phyloP scores from a whole-genome alignment of 1,140 invertebrate genomes.

The Sycophaga agraensis region DNA sequence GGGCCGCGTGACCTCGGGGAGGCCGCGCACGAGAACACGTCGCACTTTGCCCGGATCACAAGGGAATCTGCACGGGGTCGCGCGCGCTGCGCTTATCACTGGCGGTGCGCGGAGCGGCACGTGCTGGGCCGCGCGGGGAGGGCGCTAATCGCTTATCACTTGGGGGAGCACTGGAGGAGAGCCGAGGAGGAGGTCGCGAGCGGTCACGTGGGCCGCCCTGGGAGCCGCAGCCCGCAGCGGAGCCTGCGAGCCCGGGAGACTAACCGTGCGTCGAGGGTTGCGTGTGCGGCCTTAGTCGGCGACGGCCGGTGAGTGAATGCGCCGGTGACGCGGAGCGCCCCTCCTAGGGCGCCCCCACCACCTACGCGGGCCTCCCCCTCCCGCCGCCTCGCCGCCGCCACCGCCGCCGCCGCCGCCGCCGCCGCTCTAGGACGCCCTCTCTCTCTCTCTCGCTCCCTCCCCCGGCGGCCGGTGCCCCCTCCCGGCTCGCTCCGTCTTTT shows the following conservation, averaged over 20 bases:
- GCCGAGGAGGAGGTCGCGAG: too few species aligned
- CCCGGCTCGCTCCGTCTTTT: conserved; percentile 32
- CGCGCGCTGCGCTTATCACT: too few species aligned
- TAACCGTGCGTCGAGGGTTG: conserved; percentile 45
- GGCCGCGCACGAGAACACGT: not conserved
- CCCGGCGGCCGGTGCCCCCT: conserved; percentile 6
- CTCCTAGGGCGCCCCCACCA: conserved; percentile 26
- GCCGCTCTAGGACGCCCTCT: conserved; percentile 21
- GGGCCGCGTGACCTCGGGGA: not conserved
- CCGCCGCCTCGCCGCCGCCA: not conserved
- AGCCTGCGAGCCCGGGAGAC: conserved; percentile 14
- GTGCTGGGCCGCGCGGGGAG: too few species aligned
- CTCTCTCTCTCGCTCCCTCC: conserved; percentile 1
- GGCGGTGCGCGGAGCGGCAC: too few species aligned
- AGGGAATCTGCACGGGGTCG: too few species aligned
- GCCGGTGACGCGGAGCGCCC: conserved; percentile 44
- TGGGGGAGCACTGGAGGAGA: too few species aligned
- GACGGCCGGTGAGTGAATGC: conserved; percentile 57
- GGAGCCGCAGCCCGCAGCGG: too few species aligned
- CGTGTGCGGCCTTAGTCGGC: conserved; percentile 47
- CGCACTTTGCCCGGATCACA: conserved; percentile 1
- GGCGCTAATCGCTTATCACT: too few species aligned
- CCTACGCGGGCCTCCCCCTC: conserved; percentile 1
- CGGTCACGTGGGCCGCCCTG: too few species aligned
- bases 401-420: too few species aligned